Percentiles rank a stretch among this genome's conserved stretches.
Conservation (phyloP, 2,797 vertebrate genomes). For the Acipenser oxyrinchus region DNA sequence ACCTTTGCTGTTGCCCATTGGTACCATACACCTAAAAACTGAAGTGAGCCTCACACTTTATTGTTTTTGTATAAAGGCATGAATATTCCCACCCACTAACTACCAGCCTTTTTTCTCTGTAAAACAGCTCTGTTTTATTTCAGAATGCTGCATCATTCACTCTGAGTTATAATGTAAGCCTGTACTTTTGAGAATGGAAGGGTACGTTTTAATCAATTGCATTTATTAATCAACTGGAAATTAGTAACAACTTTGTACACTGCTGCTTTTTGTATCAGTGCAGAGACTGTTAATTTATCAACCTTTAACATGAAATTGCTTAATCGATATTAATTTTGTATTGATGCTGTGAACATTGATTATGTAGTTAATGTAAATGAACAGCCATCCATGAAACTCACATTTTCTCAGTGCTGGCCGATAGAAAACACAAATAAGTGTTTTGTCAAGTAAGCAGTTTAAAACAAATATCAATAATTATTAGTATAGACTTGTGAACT, state of each 20-base stretch:
- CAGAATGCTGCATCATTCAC: too few species aligned
- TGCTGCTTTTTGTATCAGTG: neutral
- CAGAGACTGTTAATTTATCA: neutral
- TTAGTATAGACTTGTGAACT: neutral
- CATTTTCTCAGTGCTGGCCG: neutral
- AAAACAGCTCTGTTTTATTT: too few species aligned
- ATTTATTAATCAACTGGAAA: too few species aligned
- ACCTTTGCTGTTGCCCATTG: too few species aligned
- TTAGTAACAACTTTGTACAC: neutral
- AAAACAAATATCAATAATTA: neutral
- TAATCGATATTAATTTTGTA: neutral
- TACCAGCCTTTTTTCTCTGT: too few species aligned
- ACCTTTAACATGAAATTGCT: neutral
- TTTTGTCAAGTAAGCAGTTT: slow-evolving; percentile 1
- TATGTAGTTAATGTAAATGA: neutral
- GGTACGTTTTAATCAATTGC: too few species aligned
- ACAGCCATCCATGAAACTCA: neutral
- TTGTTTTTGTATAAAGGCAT: too few species aligned
- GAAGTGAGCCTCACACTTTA: too few species aligned
- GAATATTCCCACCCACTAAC: too few species aligned
- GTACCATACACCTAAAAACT: too few species aligned
- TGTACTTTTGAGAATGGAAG: too few species aligned
- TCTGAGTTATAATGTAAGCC: too few species aligned
- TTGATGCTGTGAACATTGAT: neutral
- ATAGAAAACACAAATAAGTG: neutral